A percentile compares a stretch with the other conserved stretches of the same genome.
These are phyloP conservation scores for Acanthosepion esculentum DNA, from an alignment of 2,888 invertebrate genomes.

Conservation along the genomic window DNA sequence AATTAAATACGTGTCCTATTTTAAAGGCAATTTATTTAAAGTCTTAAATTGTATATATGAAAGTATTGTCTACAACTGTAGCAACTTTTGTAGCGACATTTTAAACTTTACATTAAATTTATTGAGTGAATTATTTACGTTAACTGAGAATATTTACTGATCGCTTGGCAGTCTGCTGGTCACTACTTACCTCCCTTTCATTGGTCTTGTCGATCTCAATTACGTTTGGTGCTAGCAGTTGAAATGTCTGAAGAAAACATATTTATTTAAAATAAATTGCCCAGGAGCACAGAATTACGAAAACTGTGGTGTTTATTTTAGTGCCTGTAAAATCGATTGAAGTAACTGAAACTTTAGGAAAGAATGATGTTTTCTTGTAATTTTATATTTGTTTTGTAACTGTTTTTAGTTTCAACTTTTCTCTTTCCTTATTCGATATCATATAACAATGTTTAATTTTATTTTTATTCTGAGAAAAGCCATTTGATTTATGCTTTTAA, in stretches of 20 bases:
- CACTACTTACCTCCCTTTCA: conserved; percentile 33
- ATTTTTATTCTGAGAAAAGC: neutral
- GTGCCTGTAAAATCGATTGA: neutral
- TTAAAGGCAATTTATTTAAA: neutral
- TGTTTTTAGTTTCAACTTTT: neutral
- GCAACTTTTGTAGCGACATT: too few species aligned
- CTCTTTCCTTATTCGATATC: neutral
- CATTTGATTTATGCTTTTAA: neutral
- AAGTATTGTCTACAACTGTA: too few species aligned
- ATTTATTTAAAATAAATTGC: neutral
- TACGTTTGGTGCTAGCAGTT: neutral
- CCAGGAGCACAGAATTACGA: neutral
- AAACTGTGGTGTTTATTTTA: neutral
- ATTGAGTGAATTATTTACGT: too few species aligned
- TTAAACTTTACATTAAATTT: too few species aligned
- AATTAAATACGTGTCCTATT: neutral
- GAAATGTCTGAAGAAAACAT: neutral
- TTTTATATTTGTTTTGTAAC: neutral
- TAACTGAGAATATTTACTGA: too few species aligned
- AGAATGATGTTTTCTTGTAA: neutral
- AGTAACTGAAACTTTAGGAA: neutral
- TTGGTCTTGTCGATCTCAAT: neutral
- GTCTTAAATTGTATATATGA: too few species aligned
- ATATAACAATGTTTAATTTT: neutral
- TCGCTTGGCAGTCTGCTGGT: neutral